A percentile compares a stretch with the other conserved stretches of the same genome.
phyloP scores from a whole-genome alignment of 2,797 vertebrate species.

The Mus minutoides region DNA sequence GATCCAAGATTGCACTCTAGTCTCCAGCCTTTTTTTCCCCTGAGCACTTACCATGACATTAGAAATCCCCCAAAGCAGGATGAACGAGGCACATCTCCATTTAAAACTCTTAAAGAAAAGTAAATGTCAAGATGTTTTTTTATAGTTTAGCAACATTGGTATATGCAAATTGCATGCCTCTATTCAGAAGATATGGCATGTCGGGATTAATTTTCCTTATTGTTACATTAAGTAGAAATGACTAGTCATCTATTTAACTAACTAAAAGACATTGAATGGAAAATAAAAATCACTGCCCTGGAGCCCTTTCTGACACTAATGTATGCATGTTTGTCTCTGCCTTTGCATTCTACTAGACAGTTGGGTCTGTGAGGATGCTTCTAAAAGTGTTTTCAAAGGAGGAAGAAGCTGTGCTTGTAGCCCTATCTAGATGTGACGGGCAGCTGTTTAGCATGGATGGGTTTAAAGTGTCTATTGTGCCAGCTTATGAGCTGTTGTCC shows the following conservation, averaged over 20 bases:
- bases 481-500: neutral
- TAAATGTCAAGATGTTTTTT: constrained; percentile 70
- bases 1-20: neutral
- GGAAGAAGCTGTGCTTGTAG: constrained; percentile 13
- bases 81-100: constrained; percentile 36
- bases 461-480: neutral
- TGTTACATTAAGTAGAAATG: constrained; percentile 76
- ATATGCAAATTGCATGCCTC: constrained; percentile 59
- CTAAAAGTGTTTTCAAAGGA: constrained; percentile 52
- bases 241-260: constrained; percentile 76
- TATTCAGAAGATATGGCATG: constrained; percentile 58
- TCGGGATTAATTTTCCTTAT: constrained; percentile 74
- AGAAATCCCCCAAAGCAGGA: constrained; percentile 15
- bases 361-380: constrained; percentile 55
- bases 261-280: constrained; percentile 77
- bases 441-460: neutral
- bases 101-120: constrained; percentile 69
- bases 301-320: constrained; percentile 79
- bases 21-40: neutral
- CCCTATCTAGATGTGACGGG: constrained; percentile 28
- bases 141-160: constrained; percentile 71
- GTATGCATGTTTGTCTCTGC: constrained; percentile 78
- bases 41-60: constrained; percentile 7
- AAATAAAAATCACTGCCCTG: constrained; percentile 79
- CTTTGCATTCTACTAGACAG: constrained; percentile 73